Conservation (phyloP, 2,888 invertebrate species). For the Polia nebulosa region DNA sequence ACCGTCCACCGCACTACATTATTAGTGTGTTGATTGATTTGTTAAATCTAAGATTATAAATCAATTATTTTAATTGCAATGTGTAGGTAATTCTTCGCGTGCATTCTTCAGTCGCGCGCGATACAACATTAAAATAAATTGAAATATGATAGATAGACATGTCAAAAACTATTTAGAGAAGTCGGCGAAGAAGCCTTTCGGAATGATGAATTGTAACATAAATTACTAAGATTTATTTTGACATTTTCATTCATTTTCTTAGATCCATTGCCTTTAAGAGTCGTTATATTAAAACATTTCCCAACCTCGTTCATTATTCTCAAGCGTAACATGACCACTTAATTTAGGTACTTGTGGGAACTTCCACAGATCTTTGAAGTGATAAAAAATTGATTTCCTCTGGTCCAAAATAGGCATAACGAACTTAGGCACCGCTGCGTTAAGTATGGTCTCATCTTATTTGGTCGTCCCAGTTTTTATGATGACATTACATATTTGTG, state of each 20-base stretch:
- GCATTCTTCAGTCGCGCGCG: conserved; percentile 1
- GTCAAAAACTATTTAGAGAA: conserved; percentile 5
- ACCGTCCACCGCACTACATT: conserved; percentile 16
- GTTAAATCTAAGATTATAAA: conserved; percentile 39
- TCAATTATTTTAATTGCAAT: conserved; percentile 47
- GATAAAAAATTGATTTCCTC: conserved; percentile 55
- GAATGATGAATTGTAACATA: background rate
- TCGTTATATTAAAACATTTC: conserved; percentile 16
- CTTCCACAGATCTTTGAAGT: conserved; percentile 32
- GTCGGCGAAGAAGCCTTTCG: background rate
- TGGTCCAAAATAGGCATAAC: conserved; percentile 56
- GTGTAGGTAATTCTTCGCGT: conserved; percentile 11
- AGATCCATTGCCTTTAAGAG: background rate
- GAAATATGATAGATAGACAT: conserved; percentile 18
- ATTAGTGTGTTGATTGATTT: conserved; percentile 43
- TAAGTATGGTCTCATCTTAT: conserved; percentile 63
- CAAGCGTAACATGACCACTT: conserved; percentile 17
- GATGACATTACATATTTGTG: conserved; percentile 74
- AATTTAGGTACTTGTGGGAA: conserved; percentile 53
- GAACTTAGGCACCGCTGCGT: conserved; percentile 54
- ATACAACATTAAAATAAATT: conserved; percentile 18
- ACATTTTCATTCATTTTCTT: conserved; percentile 10
- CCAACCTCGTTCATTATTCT: conserved; percentile 41
- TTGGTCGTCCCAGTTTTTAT: conserved; percentile 70
- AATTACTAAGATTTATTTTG: conserved; percentile 20